phyloP scores from a whole-genome alignment of 2,888 invertebrate species.

The Leucoma salicis region DNA sequence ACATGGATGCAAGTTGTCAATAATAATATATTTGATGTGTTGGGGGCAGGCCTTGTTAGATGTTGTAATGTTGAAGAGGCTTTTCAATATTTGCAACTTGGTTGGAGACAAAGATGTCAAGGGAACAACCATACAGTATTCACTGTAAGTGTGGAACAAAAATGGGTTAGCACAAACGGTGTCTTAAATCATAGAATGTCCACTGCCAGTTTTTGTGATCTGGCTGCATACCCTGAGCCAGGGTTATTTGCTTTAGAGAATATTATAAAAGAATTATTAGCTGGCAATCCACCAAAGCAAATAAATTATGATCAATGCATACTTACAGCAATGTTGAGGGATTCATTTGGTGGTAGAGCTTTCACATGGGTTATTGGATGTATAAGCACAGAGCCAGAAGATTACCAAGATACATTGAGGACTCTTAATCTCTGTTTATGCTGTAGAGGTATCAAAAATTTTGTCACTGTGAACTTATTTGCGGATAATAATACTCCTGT shows the following conservation, averaged over 20 bases:
- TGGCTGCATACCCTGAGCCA: slow-evolving; percentile 83
- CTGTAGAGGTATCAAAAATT: slow-evolving; percentile 86
- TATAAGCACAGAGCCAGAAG: slow-evolving; percentile 86
- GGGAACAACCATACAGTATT: slow-evolving; percentile 86
- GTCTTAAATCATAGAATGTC: slow-evolving; percentile 87
- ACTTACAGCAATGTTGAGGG: slow-evolving; percentile 86
- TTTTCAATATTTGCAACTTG: slow-evolving; percentile 86
- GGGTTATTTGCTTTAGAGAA: slow-evolving; percentile 86
- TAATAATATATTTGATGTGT: slow-evolving; percentile 83
- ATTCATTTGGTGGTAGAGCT: slow-evolving; percentile 89
- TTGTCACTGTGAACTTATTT: slow-evolving; percentile 87
- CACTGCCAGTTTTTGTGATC: slow-evolving; percentile 88
- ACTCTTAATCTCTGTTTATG: slow-evolving; percentile 86
- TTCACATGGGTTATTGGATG: slow-evolving; percentile 88
- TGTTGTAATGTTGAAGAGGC: slow-evolving; percentile 87
- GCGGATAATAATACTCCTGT: slow-evolving; percentile 84
- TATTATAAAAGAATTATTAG: slow-evolving; percentile 82
- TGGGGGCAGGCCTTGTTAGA: slow-evolving; percentile 78
- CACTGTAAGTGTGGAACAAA: slow-evolving; percentile 88
- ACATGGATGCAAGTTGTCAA: slow-evolving; percentile 89
- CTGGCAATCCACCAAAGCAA: slow-evolving; percentile 77
- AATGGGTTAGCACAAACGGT: slow-evolving; percentile 86
- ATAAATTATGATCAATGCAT: slow-evolving; percentile 85
- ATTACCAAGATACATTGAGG: slow-evolving; percentile 86
- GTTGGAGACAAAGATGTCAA: slow-evolving; percentile 81